Base-by-base conservation (phyloP, 2,888 invertebrate genomes). In the Cyclophora punctaria region DNA sequence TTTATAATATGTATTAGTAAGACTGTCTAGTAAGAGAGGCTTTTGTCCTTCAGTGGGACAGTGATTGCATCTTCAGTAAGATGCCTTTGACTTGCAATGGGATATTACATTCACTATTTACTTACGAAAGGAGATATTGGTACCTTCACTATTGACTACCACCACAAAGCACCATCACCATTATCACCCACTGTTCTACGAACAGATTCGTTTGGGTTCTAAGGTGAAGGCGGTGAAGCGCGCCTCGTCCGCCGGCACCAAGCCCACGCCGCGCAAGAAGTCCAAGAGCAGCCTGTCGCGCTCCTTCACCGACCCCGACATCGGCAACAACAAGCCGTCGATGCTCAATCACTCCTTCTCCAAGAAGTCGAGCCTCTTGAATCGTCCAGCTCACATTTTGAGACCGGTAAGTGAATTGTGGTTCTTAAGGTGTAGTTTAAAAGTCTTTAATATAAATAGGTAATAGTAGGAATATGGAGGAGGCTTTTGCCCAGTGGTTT, bases 341-440 rank as follows among this genome's bases (percentile, higher is more conserved):
- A 89, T 91, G 75, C 76, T 91, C 69, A 90, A 91, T 62, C 88
- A 87, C 56, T 89, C 89, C 4, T 90, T 89, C 79, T 82, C 84
- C 52, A 89, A 89, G 78, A 84, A 88, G 60, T 87, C 89, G 51
- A 89, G 88, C 52, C 64, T 94, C 63, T 81, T 94, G 60, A 91
- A 93, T 64, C 90, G 94, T 57, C 94, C 94, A 0, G 90, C 92
- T 5, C 91, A 91, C 65, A 90, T 93, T 51, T 80, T 91, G 62
- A 89, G 91, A 83, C 93, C 93, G 63, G 94, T 94, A 80, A 92
- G 93, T 91, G 49, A 52, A 37, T 5, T 37, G 37, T 37, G 37
- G 37, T 37, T 37, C 4, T 5, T 20, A 20, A 20, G 37, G 37
- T 37, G 37, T 37, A 20, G 20, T 20, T 20, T 20, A 1, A 20